Evolutionary conservation across 2,797 vertebrate genomes (phyloP).

Genomic region (Gephyroberyx darwinii): DNA sequence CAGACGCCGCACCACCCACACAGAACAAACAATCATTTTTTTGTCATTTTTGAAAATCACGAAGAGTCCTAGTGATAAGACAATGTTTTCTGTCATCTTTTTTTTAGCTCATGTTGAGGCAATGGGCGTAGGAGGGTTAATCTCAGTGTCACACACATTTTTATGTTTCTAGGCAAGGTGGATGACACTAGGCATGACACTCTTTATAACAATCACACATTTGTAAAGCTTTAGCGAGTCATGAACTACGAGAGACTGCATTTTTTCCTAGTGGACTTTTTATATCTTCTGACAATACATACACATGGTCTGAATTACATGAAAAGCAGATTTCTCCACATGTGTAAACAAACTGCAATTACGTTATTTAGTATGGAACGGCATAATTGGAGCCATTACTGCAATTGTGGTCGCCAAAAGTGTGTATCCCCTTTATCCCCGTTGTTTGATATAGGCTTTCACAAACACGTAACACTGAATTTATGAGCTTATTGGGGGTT

Average conservation of each 20-base stretch:
- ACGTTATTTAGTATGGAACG: slow-evolving; percentile 52
- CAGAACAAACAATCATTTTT: slow-evolving; percentile 8
- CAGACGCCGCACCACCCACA: neutral
- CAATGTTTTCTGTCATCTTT: slow-evolving; percentile 8
- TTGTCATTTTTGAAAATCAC: neutral
- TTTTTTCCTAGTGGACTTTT: slow-evolving; percentile 28
- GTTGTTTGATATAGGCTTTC: slow-evolving; percentile 31
- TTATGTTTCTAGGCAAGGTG: slow-evolving; percentile 5
- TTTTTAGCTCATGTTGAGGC: slow-evolving; percentile 8
- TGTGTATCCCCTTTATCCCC: slow-evolving; percentile 36
- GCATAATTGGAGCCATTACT: slow-evolving; percentile 66
- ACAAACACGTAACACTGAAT: slow-evolving; percentile 43
- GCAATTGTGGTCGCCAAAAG: slow-evolving; percentile 40
- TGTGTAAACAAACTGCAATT: slow-evolving; percentile 61
- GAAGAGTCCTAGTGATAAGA: neutral
- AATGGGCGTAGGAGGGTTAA: neutral
- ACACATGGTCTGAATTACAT: slow-evolving; percentile 53
- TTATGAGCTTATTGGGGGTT: slow-evolving; percentile 30
- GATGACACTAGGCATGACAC: slow-evolving; percentile 20
- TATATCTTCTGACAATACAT: slow-evolving; percentile 36
- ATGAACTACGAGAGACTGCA: slow-evolving; percentile 2
- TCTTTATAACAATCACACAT: slow-evolving; percentile 21
- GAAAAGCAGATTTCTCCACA: slow-evolving; percentile 45
- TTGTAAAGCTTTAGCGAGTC: slow-evolving; percentile 26
- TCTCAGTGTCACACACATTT: slow-evolving; percentile 11